phyloP scores from a whole-genome alignment of 2,113 vertebrate species.

The Cyphomyrus discorhynchus region DNA sequence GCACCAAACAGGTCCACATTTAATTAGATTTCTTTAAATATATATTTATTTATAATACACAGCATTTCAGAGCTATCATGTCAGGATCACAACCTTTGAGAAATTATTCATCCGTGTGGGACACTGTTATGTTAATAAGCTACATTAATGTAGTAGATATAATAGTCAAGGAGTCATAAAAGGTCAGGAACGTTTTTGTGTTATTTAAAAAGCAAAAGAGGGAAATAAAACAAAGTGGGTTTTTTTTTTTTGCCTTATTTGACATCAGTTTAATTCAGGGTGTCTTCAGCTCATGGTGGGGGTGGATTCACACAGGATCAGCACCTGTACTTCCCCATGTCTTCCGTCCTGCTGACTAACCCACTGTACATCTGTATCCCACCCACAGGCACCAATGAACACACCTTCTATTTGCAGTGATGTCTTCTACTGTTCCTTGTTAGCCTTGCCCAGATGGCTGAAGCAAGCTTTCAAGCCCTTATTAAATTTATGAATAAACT shows the following conservation, averaged over 20 bases:
- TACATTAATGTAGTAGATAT: not conserved
- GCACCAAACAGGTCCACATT: not conserved
- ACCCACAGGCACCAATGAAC: not conserved
- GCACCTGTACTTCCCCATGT: not conserved
- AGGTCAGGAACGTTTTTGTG: not conserved
- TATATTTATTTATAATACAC: not conserved
- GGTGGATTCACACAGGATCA: not conserved
- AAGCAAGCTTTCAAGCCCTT: not conserved
- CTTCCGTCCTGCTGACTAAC: not conserved
- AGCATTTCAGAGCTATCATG: not conserved
- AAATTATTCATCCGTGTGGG: not conserved
- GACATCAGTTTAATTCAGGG: conserved; percentile 18
- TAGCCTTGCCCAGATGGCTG: not conserved
- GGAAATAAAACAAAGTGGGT: not conserved
- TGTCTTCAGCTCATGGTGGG: conserved; percentile 31
- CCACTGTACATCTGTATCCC: not conserved
- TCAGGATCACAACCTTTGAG: not conserved
- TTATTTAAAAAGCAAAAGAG: not conserved
- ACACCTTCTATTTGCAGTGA: not conserved
- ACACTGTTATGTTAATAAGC: not conserved
- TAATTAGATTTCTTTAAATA: not conserved
- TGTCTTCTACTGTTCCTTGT: not conserved
- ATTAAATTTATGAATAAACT: not conserved
- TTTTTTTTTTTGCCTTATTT: conserved; percentile 32
- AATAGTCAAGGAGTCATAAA: not conserved